phyloP scores from a whole-genome alignment of 2,888 invertebrate genomes.

The Plebejus anna region DNA sequence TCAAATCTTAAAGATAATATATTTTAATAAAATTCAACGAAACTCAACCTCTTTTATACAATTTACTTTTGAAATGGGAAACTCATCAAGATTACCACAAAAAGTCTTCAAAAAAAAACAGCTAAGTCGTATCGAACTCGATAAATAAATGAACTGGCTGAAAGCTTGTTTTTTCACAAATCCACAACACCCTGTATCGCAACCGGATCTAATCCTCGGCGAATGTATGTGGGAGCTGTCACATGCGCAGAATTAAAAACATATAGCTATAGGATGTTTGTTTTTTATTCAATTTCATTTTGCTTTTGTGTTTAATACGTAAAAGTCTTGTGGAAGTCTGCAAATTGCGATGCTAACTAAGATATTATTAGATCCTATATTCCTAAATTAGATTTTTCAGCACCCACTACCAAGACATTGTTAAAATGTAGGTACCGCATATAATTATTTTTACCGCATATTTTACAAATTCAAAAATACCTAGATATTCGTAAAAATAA shows the following conservation, averaged over 20 bases:
- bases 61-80: background rate
- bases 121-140: constrained; percentile 10
- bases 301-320: background rate
- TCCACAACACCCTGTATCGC: constrained; percentile 51
- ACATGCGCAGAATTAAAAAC: constrained; percentile 63
- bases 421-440: too few species aligned
- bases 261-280: constrained; percentile 30
- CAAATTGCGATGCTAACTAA: background rate
- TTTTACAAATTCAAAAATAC: background rate
- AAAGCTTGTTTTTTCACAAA: constrained; percentile 35
- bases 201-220: constrained; percentile 60
- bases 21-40: too few species aligned
- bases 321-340: background rate
- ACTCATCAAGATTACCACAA: constrained; percentile 17
- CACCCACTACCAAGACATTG: too few species aligned
- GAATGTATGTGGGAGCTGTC: constrained; percentile 73
- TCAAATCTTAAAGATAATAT: background rate
- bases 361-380: too few species aligned
- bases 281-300: constrained; percentile 24
- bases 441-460: too few species aligned
- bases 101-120: constrained; percentile 4
- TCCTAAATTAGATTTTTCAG: too few species aligned
- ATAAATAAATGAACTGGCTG: constrained; percentile 19
- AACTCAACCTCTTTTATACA: background rate
- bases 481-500: background rate